Evolutionary conservation across 2,888 invertebrate genomes (phyloP).

Genomic region (Drosophila yooni): DNA sequence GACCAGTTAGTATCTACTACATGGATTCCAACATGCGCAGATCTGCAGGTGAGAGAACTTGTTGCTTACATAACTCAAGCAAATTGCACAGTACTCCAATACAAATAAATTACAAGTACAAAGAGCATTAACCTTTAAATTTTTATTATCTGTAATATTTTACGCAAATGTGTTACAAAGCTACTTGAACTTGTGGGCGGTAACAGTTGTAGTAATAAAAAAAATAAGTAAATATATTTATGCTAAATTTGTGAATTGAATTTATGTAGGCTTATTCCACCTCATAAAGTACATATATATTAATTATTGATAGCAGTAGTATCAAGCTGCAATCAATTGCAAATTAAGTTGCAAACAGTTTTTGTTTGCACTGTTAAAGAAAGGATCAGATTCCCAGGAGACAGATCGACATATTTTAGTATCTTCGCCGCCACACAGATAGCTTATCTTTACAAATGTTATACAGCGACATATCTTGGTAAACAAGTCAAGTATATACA

Average conservation of each 20-base stretch:
- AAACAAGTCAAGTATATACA: conserved; percentile 4
- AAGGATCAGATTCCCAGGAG: neutral
- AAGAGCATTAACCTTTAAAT: neutral
- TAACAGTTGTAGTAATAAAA: neutral
- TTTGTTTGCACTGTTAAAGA: neutral
- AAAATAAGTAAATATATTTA: too few species aligned
- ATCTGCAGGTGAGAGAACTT: conserved; percentile 72
- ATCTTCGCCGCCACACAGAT: neutral
- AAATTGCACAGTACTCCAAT: neutral
- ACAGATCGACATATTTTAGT: neutral
- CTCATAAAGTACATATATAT: neutral
- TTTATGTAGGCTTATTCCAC: neutral
- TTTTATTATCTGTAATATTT: neutral
- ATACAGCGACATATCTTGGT: neutral
- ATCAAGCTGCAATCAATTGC: neutral
- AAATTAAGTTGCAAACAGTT: neutral
- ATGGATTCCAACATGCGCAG: conserved; percentile 85
- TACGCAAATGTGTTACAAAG: neutral
- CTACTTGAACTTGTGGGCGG: neutral
- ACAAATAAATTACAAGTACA: neutral
- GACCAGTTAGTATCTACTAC: conserved; percentile 86
- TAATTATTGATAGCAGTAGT: neutral
- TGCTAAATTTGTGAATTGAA: neutral
- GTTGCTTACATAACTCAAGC: neutral
- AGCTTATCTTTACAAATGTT: neutral